Percentiles rank a stretch among this genome's conserved stretches.
Conservation (phyloP, 2,113 vertebrate species). For the Pachyramphus minor region DNA sequence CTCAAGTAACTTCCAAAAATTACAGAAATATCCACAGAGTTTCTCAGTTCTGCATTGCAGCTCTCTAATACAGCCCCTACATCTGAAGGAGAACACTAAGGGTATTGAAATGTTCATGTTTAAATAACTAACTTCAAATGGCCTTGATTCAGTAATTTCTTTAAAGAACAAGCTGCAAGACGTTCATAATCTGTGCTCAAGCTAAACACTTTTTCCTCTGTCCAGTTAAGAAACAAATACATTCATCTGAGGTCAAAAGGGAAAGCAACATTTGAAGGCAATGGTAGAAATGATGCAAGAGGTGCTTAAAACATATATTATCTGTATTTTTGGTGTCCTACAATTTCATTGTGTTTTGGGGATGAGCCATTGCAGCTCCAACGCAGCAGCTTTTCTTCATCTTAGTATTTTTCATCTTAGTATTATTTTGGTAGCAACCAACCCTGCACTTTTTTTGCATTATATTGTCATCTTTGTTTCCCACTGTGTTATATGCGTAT, state of each 20-base stretch:
- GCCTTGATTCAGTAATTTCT: neutral
- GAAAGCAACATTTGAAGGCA: neutral
- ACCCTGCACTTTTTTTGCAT: neutral
- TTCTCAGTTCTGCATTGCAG: neutral
- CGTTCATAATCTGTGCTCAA: neutral
- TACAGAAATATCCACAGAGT: neutral
- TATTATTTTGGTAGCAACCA: neutral
- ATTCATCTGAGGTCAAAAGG: neutral
- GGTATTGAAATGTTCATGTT: neutral
- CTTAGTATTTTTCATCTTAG: neutral
- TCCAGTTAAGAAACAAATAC: neutral
- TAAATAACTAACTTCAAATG: neutral
- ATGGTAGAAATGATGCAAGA: neutral
- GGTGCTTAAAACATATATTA: neutral
- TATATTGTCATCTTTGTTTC: neutral
- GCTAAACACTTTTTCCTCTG: neutral
- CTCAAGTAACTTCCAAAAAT: neutral
- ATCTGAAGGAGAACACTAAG: neutral
- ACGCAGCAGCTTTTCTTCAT: neutral
- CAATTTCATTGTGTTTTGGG: neutral
- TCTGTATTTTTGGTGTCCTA: neutral
- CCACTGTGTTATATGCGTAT: fast-evolving
- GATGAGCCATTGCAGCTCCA: neutral
- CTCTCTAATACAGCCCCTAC: neutral
- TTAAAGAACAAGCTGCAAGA: neutral